Base-by-base conservation (phyloP, 1,140 invertebrate genomes). In the Drosophila ananassae region DNA sequence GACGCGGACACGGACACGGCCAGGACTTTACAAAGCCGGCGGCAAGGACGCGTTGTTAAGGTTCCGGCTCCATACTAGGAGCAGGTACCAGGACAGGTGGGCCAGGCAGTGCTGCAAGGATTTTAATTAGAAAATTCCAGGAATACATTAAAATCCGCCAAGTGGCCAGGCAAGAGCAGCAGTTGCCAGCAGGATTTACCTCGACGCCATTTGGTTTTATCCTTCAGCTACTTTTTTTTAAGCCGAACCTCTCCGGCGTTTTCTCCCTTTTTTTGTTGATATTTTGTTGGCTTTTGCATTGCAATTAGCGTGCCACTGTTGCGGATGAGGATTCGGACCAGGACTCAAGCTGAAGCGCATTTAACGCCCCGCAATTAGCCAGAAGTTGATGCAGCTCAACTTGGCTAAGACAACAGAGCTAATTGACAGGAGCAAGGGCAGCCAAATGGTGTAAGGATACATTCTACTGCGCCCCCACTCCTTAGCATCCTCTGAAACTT, bases 51-150 rank as follows among this genome's bases (percentile, higher is more conserved):
- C 55, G 61, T 66, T 58, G 61, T 66, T 61, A 74, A 62, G 56
- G 73, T 74, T 66, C 55, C 48, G 48, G 48, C 13, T 44, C 13
- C 51, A 67, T 62, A 64, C 41, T 12, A 13, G 44, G 41, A 63
- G 25, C 6, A 7, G 25, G 25, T 28, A 17, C 51, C 66, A 53
- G 63, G 55, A 71, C 79, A 72, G 72, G 66, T 79, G 76, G 61
- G 75, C 63, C 68, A 62, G 60, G 10, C 56, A 56, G 54, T 52
- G 39, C 58, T 47, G 82, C 77, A 72, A 71, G 83, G 75, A 79
- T 89, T 89, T 89, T 89, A 89, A 89, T 89, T 89, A 89, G 83
- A 89, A 89, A 89, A 89, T 89, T 89, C 79, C 83, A 51, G 83
- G 76, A 83, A 76, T 87, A 87, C 75, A 77, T 77, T 77, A 77